These are phyloP conservation scores for Phrynosoma platyrhinos DNA, from an alignment of 2,113 vertebrate species.

Conservation along the genomic window DNA sequence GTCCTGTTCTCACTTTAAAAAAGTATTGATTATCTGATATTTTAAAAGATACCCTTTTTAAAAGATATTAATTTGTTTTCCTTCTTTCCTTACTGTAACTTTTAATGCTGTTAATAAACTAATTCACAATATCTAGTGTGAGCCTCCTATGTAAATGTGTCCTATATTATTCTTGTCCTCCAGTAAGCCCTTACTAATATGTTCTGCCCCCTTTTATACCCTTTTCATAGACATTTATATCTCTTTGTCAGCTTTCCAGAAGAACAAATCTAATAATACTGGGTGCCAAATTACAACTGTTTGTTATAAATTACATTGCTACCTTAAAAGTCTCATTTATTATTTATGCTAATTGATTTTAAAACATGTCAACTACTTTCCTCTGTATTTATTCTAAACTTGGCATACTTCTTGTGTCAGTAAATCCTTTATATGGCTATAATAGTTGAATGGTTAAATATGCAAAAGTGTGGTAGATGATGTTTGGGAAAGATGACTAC, in stretches of 20 bases:
- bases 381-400: slow-evolving; percentile 39
- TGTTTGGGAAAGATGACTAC: not conserved
- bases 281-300: slow-evolving; percentile 29
- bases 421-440: slow-evolving; percentile 2
- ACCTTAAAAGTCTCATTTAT: slow-evolving; percentile 31
- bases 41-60: not conserved
- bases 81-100: not conserved
- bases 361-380: slow-evolving; percentile 41
- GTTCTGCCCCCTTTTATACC: not conserved
- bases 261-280: not conserved
- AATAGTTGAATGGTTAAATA: slow-evolving; percentile 19
- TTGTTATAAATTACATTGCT: slow-evolving; percentile 36
- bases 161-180: too few species aligned
- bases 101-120: not conserved
- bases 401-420: not conserved
- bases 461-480: not conserved
- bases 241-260: slow-evolving; percentile 8
- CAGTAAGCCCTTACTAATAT: not conserved
- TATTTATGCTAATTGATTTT: slow-evolving; percentile 35
- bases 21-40: too few species aligned
- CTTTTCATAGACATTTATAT: not conserved
- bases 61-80: not conserved
- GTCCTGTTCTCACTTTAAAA: not conserved
- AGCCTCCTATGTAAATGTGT: not conserved
- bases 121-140: not conserved